Base-by-base conservation (phyloP, 2,888 invertebrate species). In the Amphipoea oculea region DNA sequence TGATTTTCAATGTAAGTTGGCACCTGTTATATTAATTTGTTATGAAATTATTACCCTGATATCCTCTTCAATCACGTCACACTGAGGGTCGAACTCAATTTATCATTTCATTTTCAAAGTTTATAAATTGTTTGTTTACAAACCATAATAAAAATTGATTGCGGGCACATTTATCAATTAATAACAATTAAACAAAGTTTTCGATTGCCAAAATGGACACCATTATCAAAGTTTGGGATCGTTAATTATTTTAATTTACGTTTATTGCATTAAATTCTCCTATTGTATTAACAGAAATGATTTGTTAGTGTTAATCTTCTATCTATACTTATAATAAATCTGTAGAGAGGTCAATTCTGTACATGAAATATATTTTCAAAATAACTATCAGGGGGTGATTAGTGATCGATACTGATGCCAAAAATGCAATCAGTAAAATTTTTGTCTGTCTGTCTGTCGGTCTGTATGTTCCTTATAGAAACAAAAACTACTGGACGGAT, bases 121-220 rank as follows among this genome's bases (percentile, higher is more conserved):
- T 72, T 69, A 75, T 72, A 72, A 81, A 82, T 69, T 76, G 36
- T 60, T 74, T 75, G 48, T 57, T 73, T 51, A 60, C 42, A 40
- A 73, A 23, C 20, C 66, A 29, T 85, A 77, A 85, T 73, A 80
- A 67, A 84, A 81, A 76, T 73, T 66, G 84, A 81, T 76, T 69
- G 72, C 81, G 60, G 65, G 60, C 76, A 68, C 84, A 85, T 85
- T 72, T 48, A 82, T 77, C 85, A 78, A 85, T 85, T 84, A 78
- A 60, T 81, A 68, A 73, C 72, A 79, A 72, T 81, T 67, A 65
- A 74, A 78, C 74, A 75, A 84, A 78, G 67, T 85, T 82, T 73
- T 62, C 48, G 70, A 84, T 82, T 71, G 84, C 60, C 67, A 62
- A 73, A 85, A 74, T 65, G 67, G 65, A 74, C 48, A 62, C 57